Evolutionary conservation across 53 echinoderm and acorn worm genomes (phyloP), one percentile per base, ranked within the genome.

Genomic region (Echinometra lucunter): DNA sequence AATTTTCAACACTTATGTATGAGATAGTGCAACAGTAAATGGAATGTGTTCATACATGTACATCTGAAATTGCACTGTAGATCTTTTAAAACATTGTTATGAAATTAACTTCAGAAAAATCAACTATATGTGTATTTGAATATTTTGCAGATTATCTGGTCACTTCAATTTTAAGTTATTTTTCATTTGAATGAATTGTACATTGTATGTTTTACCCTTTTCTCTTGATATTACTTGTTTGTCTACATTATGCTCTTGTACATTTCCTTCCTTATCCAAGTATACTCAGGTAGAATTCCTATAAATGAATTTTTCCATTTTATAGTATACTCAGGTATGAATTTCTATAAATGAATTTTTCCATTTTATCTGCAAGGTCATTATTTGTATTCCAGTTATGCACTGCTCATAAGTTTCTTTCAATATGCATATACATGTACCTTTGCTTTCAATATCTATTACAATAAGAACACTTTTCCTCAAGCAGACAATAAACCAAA

Each of bases 171-270:
- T 28, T n/a, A 67, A 67, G 30, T 67, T 38, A 37, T 74, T 12
- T 40, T 37, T 82, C n/a, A 82, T 82, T 82, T 82, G 23, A 82
- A 82, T 82, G 47, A 82, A 82, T 82, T 82, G 82, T 82, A 83
- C 10, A 83, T n/a, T 82, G 82, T 82, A 49, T 11, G 28, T 85
- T 40, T 78, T 72, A 16, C 13, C 32, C 35, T 8, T 10, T 78
- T 78, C 30, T 40, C 23, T 15, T 13, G 38, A 15, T 32, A 30
- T 78, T 7, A 28, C 9, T 70, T 40, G 21, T 75, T 4, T 75
- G 37, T 37, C 5, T 80, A 44, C 27, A 37, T 37, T 75, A n/a
- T 75, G 17, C 17, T 23, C 25, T 69, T 69, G 32, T 38, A 12
- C 21, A 81, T 44, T 18, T 32, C 8, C 44, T 38, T 44, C 81